phyloP scores from a whole-genome alignment of 2,888 invertebrate genomes.

The Rotaria magnacalcarata region DNA sequence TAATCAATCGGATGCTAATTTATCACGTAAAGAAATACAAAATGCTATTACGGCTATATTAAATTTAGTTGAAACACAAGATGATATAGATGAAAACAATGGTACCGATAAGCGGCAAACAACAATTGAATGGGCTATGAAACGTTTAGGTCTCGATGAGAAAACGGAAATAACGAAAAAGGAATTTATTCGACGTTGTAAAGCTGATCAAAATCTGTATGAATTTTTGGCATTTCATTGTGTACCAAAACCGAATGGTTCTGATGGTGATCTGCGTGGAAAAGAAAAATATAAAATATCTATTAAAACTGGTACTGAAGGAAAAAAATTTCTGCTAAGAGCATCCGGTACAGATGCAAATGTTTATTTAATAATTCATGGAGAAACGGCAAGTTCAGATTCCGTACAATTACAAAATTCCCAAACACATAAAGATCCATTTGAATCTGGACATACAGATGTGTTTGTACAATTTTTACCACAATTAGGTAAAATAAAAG shows the following conservation, averaged over 20 bases:
- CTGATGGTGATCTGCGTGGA: not conserved
- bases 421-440: slow-evolving; percentile 4
- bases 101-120: not conserved
- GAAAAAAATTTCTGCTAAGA: not conserved
- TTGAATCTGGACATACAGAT: not conserved
- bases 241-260: not conserved
- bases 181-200: slow-evolving; percentile 9
- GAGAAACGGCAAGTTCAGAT: not conserved
- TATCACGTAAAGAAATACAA: slow-evolving; percentile 4
- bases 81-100: not conserved
- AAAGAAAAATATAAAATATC: slow-evolving; percentile 13
- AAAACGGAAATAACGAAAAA: slow-evolving; percentile 1
- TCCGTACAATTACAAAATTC: not conserved
- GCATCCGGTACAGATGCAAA: not conserved
- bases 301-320: not conserved
- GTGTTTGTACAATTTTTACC: not conserved
- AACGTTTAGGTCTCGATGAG: slow-evolving; percentile 3
- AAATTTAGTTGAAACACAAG: not conserved
- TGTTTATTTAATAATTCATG: not conserved
- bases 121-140: slow-evolving; percentile 25
- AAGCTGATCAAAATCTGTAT: not conserved
- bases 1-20: not conserved
- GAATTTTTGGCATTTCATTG: slow-evolving; percentile 21
- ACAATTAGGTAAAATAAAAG: not conserved
- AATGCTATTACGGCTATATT: not conserved